These are phyloP conservation scores for Unio pictorum DNA, from an alignment of 2,888 invertebrate genomes.

Conservation along the genomic window DNA sequence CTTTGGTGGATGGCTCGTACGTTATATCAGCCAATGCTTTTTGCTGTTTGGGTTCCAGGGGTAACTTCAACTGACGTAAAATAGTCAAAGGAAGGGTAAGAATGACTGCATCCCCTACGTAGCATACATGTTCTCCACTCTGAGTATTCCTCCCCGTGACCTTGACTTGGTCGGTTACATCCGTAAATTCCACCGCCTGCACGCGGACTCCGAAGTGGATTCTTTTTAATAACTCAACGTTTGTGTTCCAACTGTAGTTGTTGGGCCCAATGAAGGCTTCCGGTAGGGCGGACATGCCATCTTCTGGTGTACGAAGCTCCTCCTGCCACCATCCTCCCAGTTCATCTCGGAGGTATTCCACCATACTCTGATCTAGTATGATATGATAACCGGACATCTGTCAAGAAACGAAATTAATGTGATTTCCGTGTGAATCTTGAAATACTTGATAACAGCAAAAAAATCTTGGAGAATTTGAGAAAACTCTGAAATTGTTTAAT, in stretches of 20 bases:
- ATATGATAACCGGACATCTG: slow-evolving; percentile 10
- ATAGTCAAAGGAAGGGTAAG: slow-evolving; percentile 24
- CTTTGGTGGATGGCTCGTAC: slow-evolving; percentile 23
- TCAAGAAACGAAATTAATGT: no score
- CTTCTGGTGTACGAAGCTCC: slow-evolving; percentile 9
- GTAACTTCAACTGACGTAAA: slow-evolving; percentile 25
- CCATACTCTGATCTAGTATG: slow-evolving; percentile 9
- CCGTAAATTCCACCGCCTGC: slow-evolving; percentile 2
- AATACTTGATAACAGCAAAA: no score
- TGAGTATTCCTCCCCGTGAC: slow-evolving; percentile 13
- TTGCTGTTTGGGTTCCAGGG: not conserved
- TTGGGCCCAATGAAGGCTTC: slow-evolving; percentile 9
- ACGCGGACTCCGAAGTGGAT: slow-evolving; percentile 17
- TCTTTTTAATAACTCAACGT: slow-evolving; percentile 7
- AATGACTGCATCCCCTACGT: slow-evolving; percentile 26
- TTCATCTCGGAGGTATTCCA: slow-evolving; percentile 16
- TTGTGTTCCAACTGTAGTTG: slow-evolving; percentile 6
- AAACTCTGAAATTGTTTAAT: no score
- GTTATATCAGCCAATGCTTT: slow-evolving; percentile 12
- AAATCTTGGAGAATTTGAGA: no score
- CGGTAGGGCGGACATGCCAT: slow-evolving; percentile 18
- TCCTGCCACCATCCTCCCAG: slow-evolving; percentile 27
- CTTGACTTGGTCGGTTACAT: slow-evolving; percentile 1
- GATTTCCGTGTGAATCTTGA: no score
- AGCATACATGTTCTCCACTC: slow-evolving; percentile 6